Conservation (phyloP, 2,797 vertebrate species). For the Sebastes miniatus region DNA sequence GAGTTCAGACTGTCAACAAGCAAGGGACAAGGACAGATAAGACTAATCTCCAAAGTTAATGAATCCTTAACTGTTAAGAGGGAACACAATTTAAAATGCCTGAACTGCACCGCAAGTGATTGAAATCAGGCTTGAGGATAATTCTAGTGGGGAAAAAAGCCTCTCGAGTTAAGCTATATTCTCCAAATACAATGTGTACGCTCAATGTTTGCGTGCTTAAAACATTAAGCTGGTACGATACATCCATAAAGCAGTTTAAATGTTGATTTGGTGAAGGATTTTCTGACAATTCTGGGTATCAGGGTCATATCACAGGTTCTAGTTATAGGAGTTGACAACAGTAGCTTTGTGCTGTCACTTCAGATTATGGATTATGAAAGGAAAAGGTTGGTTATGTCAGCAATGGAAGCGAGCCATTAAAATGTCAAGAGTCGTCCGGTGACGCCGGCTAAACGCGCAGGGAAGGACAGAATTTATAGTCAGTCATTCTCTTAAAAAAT, state of each 20-base stretch:
- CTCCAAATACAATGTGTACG: not conserved
- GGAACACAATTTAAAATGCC: constrained; percentile 33
- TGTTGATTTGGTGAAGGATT: constrained; percentile 15
- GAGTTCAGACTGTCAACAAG: constrained; percentile 35
- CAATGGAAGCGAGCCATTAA: not conserved
- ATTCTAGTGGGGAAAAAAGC: not conserved
- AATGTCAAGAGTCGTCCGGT: constrained; percentile 10
- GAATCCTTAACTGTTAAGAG: constrained; percentile 40
- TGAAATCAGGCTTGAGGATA: constrained; percentile 39
- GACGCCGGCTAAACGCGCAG: not conserved
- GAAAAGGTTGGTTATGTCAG: constrained; percentile 11
- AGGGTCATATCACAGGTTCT: not conserved
- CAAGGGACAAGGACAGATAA: constrained; percentile 48
- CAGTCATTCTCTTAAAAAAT: not conserved
- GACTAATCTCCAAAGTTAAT: constrained; percentile 66
- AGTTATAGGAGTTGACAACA: not conserved
- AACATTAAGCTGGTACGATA: constrained; percentile 18
- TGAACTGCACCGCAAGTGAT: constrained; percentile 12
- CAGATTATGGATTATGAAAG: constrained; percentile 48
- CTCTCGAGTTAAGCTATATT: not conserved
- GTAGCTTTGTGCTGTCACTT: not conserved
- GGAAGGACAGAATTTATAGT: not conserved
- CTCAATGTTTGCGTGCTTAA: not conserved
- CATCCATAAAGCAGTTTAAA: constrained; percentile 23
- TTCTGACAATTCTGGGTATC: constrained; percentile 20